Conservation (phyloP, 37 sponge, comb jelly and placozoan genomes). For the Crambe crambe region DNA sequence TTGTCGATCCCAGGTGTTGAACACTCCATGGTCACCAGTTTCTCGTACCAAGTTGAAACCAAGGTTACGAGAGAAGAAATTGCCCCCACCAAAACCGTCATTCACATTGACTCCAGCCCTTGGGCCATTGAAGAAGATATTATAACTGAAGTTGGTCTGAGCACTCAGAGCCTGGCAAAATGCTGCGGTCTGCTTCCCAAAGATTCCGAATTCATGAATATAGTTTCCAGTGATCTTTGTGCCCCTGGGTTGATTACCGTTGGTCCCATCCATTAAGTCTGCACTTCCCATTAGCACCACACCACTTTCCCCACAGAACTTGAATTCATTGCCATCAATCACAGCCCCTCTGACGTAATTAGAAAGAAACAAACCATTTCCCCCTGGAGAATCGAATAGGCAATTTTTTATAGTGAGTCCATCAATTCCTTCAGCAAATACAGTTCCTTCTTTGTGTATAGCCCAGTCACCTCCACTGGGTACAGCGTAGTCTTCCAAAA, state of each 20-base stretch:
- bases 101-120: conserved; percentile 68
- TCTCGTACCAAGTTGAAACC: conserved; percentile 57
- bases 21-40: conserved; percentile 56
- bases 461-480: no score
- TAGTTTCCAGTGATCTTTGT: conserved; percentile 33
- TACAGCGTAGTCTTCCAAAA: no score
- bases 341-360: conserved; percentile 38
- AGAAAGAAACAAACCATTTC: conserved; percentile 40
- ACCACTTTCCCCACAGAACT: conserved; percentile 48
- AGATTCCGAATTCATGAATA: conserved; percentile 59
- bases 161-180: conserved; percentile 40
- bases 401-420: no score
- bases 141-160: conserved; percentile 31
- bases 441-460: no score
- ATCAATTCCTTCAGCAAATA: no score
- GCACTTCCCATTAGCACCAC: conserved; percentile 39
- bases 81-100: conserved; percentile 76
- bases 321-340: conserved; percentile 40
- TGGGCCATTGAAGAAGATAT: conserved; percentile 69
- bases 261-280: conserved; percentile 52
- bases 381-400: no score
- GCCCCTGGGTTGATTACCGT: conserved; percentile 47
- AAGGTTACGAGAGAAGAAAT: conserved; percentile 32
- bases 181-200: conserved; percentile 49
- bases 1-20: conserved; percentile 48